Percentiles rank a stretch among this genome's conserved stretches.
phyloP scores from a whole-genome alignment of 2,797 vertebrate species.

The Vireo griseus region DNA sequence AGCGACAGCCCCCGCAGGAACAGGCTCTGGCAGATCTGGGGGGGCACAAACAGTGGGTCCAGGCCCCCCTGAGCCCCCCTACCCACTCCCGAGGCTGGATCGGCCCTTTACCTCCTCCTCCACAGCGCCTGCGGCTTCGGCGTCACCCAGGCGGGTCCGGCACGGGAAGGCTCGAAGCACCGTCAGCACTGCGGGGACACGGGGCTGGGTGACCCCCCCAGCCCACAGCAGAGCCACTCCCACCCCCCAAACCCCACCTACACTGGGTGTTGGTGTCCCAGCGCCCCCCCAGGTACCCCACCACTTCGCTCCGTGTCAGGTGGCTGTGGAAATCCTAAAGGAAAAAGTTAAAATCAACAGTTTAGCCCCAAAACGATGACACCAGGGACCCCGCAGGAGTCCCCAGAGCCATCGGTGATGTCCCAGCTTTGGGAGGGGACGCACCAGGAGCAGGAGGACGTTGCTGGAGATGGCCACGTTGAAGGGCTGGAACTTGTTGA shows the following conservation, averaged over 20 bases:
- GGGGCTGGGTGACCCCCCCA: background rate
- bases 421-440: background rate
- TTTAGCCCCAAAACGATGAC: accelerated
- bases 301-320: conserved; percentile 91
- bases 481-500: conserved; percentile 97
- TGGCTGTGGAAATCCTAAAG: conserved; percentile 95
- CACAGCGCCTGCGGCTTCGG: conserved; percentile 78
- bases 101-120: conserved; percentile 85
- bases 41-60: accelerated
- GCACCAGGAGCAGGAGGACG: conserved; percentile 90
- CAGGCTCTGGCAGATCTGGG: conserved; percentile 93
- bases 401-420: background rate
- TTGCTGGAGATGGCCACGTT: conserved; percentile 95
- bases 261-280: conserved; percentile 95
- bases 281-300: conserved; percentile 92
- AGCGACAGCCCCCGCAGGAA: conserved; percentile 91
- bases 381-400: background rate
- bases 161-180: conserved; percentile 93
- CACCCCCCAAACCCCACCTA: conserved; percentile 58
- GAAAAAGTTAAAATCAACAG: background rate
- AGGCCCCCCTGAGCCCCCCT: accelerated
- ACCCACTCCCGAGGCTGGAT: background rate
- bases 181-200: conserved; percentile 81
- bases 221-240: background rate
- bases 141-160: conserved; percentile 86